phyloP scores from a whole-genome alignment of 2,113 vertebrate genomes.

The Pogona vitticeps region DNA sequence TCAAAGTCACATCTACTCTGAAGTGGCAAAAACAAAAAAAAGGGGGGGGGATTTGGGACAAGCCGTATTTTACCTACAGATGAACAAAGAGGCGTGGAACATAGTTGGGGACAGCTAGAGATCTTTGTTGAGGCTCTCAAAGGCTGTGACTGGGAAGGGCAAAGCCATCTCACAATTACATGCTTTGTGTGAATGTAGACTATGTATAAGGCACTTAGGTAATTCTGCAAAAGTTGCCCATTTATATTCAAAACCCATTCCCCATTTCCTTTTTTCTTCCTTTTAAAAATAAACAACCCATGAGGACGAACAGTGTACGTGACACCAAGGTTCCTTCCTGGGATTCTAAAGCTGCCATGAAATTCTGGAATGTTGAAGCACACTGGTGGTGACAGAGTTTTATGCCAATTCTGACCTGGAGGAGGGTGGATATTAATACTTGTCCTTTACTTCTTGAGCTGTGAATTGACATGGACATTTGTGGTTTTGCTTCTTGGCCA shows the following conservation, averaged over 20 bases:
- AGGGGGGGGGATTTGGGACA: not conserved
- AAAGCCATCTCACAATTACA: not conserved
- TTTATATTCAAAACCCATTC: too few species aligned
- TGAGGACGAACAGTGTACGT: too few species aligned
- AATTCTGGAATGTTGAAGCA: not conserved
- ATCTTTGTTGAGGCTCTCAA: not conserved
- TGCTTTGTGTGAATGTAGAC: not conserved
- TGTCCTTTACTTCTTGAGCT: not conserved
- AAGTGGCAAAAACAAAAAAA: not conserved
- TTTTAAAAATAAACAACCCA: not conserved
- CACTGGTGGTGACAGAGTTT: not conserved
- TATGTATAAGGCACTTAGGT: not conserved
- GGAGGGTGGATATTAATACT: not conserved
- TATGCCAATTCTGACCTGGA: not conserved
- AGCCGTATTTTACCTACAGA: not conserved
- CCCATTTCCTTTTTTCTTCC: too few species aligned
- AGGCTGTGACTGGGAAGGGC: not conserved
- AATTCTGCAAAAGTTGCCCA: not conserved
- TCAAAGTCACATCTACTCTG: not conserved
- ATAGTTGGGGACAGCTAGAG: not conserved
- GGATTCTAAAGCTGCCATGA: not conserved
- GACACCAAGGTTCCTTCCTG: not conserved
- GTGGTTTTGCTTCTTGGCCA: not conserved
- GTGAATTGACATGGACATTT: accelerated
- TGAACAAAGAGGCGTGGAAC: not conserved